phyloP scores from a whole-genome alignment of 2,797 vertebrate genomes.

The Discoglossus pictus region DNA sequence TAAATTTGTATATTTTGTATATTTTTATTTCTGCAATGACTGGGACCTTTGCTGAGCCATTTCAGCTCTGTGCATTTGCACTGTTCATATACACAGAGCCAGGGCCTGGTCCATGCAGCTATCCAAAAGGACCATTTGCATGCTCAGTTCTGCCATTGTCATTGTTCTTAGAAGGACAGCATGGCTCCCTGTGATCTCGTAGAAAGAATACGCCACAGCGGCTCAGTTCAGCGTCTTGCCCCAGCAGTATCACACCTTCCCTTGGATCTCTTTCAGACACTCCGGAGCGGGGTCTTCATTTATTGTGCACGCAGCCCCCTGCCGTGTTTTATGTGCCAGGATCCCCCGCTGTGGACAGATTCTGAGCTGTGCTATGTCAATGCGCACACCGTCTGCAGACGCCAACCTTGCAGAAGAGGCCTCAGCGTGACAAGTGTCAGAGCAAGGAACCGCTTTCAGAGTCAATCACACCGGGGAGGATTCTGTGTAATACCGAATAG shows the following conservation, averaged over 20 bases:
- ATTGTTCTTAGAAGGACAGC: conserved; percentile 27
- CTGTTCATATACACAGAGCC: too few species aligned
- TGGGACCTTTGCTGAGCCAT: too few species aligned
- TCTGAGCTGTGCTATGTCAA: conserved; percentile 32
- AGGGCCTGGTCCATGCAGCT: too few species aligned
- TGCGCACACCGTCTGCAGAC: conserved; percentile 20
- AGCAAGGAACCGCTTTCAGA: conserved; percentile 21
- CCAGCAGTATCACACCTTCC: conserved; percentile 26
- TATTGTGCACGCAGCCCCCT: conserved; percentile 24
- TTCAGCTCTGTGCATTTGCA: too few species aligned
- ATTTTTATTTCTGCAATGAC: too few species aligned
- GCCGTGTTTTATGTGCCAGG: conserved; percentile 35
- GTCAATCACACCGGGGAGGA: conserved; percentile 26
- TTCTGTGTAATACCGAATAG: conserved; percentile 14
- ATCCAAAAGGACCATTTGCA: too few species aligned
- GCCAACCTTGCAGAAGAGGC: conserved; percentile 34
- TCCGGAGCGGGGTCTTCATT: conserved; percentile 18
- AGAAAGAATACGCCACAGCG: conserved; percentile 28
- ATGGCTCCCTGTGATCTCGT: conserved; percentile 31
- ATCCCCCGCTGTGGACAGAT: conserved; percentile 37
- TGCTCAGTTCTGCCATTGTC: too few species aligned
- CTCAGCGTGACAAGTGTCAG: conserved; percentile 44
- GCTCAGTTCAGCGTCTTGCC: conserved; percentile 19
- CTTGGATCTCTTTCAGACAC: conserved; percentile 32
- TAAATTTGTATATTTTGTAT: too few species aligned